Evolutionary conservation across 92 coral and sea anemone genomes (phyloP).

Genomic region (Bergia puertoricense): DNA sequence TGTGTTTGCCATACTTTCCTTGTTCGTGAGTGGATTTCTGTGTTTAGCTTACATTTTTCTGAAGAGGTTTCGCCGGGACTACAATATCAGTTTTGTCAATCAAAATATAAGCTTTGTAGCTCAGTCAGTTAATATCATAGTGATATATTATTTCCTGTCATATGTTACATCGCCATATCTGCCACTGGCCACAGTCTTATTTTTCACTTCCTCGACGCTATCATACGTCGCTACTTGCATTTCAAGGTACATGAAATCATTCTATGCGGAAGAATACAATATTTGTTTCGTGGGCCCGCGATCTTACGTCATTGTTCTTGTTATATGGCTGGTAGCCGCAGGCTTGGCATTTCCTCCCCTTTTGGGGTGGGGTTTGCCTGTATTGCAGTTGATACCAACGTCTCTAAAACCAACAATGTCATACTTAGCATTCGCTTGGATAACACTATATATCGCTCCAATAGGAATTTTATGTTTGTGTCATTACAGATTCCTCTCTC

Average conservation of each 20-base stretch:
- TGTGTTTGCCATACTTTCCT: not conserved
- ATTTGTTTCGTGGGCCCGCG: not conserved
- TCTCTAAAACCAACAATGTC: not conserved
- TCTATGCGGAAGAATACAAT: conserved; percentile 1
- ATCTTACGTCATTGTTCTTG: not conserved
- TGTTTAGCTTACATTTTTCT: not conserved
- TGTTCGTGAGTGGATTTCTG: not conserved
- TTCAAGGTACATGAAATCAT: conserved; percentile 37
- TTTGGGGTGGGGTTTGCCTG: conserved; percentile 13
- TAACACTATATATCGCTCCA: not conserved
- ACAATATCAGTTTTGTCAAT: conserved; percentile 8
- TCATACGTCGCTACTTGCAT: not conserved
- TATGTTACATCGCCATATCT: conserved; percentile 15
- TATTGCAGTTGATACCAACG: not conserved
- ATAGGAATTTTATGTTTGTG: not conserved
- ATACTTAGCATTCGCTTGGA: conserved; percentile 15
- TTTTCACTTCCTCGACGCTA: conserved; percentile 18
- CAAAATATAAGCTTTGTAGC: conserved; percentile 19
- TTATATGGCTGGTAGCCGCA: conserved; percentile 6
- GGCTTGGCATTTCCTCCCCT: not conserved
- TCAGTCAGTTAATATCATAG: conserved; percentile 22
- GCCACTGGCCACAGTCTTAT: conserved; percentile 1
- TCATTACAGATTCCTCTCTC: conserved; percentile 16
- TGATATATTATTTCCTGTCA: not conserved
- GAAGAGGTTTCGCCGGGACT: conserved; percentile 19